Base-by-base conservation (phyloP, 2,113 vertebrate species). In the Notechis scutatus region DNA sequence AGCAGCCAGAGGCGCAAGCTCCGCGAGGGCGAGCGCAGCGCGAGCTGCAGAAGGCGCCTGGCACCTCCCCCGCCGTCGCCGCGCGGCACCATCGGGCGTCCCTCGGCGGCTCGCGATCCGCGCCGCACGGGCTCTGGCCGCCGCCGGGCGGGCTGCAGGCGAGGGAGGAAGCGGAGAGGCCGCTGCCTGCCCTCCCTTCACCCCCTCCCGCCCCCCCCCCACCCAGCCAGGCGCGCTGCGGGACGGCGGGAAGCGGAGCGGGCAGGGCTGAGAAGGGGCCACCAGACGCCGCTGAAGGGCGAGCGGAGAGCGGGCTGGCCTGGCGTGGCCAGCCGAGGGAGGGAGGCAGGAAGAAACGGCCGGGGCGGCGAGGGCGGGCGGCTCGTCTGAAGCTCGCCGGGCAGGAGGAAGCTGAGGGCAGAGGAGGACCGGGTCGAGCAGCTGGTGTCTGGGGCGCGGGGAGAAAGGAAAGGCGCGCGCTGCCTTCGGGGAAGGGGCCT, bases 1-100 rank as follows among this genome's bases (percentile, higher is more conserved):
- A 55, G 96, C 94, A 89, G 61, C 59, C 88, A 89, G 91, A 96
- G 96, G 92, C 96, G 96, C 96, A 97, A 95, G 95, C 97, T 97
- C 94, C 95, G 95, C 96, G 95, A 86, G 92, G 95, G 91, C 95
- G 94, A 95, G 95, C 94, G 74, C 93, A 93, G 91, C 94, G 89
- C 52, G 92, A 93, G 95, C 92, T 29, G 93, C 95, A 96, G 96
- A 94, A 94, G 97, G 89, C 91, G 85, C 95, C 93, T 93, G 91
- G 95, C 96, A 93, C 92, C 95, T 95, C 95, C 95, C 94, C 94
- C 93, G 91, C 96, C 94, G 94, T 94, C 93, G 89, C 95, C 95
- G 87, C 92, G 95, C 93, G 88, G 93, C 92, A 87, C 93, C 94
- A 95, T 95, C 92, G 93, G 95, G 95, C 94, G 94, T 90, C 90